These are phyloP conservation scores for Gymnodraco acuticeps DNA, from an alignment of 2,797 vertebrate genomes.

Conservation along the genomic window DNA sequence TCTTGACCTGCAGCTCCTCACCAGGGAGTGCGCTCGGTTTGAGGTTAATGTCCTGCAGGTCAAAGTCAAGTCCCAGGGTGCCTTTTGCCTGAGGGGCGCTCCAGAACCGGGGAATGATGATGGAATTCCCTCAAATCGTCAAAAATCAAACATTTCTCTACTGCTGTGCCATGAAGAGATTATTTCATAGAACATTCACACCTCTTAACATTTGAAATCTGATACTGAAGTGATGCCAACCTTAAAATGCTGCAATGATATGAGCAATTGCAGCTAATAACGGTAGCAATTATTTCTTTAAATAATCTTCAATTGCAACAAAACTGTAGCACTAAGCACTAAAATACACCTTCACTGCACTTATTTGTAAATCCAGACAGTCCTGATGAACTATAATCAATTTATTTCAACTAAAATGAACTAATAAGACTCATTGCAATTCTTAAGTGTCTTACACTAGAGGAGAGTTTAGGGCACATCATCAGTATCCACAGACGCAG, in stretches of 20 bases:
- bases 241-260: conserved; percentile 5
- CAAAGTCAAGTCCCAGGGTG: conserved; percentile 73
- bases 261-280: background rate
- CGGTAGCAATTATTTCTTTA: conserved; percentile 3
- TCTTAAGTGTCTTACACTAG: conserved; percentile 6
- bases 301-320: conserved; percentile 25
- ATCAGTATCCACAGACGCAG: conserved; percentile 48
- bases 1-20: conserved; percentile 61
- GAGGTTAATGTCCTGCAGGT: conserved; percentile 77
- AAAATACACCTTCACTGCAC: conserved; percentile 18
- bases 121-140: conserved; percentile 63
- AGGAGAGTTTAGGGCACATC: conserved; percentile 38
- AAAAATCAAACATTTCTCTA: conserved; percentile 15
- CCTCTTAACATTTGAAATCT: conserved; percentile 17
- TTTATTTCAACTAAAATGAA: conserved; percentile 19
- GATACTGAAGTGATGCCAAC: conserved; percentile 13
- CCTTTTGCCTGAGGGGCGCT: conserved; percentile 51
- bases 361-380: conserved; percentile 9
- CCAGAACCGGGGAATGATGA: conserved; percentile 43
- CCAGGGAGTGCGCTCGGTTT: conserved; percentile 54
- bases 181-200: conserved; percentile 10
- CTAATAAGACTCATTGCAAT: conserved; percentile 31
- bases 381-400: conserved; percentile 14
- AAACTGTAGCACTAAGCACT: conserved; percentile 27
- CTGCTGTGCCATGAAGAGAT: conserved; percentile 1